phyloP scores from a whole-genome alignment of 2,113 vertebrate genomes.

The Syrmaticus mikado region DNA sequence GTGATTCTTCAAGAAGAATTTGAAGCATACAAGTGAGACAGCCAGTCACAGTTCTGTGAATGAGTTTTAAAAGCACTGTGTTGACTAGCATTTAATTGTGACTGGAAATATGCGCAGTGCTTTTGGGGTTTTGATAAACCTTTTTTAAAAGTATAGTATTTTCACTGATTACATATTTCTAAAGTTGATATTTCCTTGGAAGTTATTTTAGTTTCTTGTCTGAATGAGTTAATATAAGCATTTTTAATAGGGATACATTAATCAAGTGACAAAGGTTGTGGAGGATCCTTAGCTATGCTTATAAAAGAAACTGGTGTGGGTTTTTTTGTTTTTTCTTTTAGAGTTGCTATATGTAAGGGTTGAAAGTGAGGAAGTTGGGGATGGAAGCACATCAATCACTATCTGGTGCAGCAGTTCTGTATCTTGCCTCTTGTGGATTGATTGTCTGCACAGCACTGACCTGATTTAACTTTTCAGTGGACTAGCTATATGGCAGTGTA shows the following conservation, averaged over 20 bases:
- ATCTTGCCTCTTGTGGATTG: not conserved
- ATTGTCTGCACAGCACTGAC: not conserved
- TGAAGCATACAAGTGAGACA: not conserved
- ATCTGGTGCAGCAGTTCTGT: not conserved
- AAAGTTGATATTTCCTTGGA: not conserved
- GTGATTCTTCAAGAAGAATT: not conserved
- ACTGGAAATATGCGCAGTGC: not conserved
- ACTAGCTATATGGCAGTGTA: not conserved
- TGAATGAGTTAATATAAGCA: not conserved
- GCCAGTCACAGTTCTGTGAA: not conserved
- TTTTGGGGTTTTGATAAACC: no score
- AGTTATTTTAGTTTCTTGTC: not conserved
- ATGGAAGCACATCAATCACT: not conserved
- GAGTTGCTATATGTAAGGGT: not conserved
- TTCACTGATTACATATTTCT: not conserved
- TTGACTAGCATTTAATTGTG: not conserved
- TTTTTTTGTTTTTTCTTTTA: not conserved
- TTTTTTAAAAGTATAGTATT: not conserved
- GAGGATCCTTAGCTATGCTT: not conserved
- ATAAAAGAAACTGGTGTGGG: not conserved
- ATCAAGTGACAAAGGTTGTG: not conserved
- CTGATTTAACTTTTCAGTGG: not conserved
- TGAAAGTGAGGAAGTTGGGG: not conserved
- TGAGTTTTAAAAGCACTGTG: not conserved
- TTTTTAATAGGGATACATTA: not conserved